Evolutionary conservation across 2,888 invertebrate genomes (phyloP), one percentile per base, ranked within the genome.

Genomic region (Drosophila niveifrons): DNA sequence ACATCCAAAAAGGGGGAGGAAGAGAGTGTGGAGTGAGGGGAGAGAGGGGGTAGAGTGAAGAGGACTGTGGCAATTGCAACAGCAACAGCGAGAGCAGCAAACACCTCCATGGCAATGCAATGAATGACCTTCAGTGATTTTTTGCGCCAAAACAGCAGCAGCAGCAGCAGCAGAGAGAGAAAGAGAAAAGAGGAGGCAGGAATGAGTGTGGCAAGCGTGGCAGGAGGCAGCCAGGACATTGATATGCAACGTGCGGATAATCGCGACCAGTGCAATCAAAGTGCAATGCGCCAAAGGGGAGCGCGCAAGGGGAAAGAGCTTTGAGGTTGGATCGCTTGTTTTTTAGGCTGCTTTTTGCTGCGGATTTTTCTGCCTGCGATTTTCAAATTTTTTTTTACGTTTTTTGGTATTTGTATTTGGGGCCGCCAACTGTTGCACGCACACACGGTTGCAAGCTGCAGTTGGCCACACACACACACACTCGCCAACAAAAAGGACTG

Each of bases 201-300:
- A 23, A 23, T 23, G 23, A 23, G 6, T 23, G 23, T 23, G 29
- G 46, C 39, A 39, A 28, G 47, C n/a, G 44, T 44, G 47, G 29
- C 9, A 34, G 44, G 31, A 11, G 34, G 10, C 56, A 11, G 56
- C 13, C 57, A 52, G 85, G 77, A 79, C 88, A 85, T 85, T 85
- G 85, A 85, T 85, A 85, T 85, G 85, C 89, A 85, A 72, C 80
- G 72, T 77, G 76, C 77, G 85, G 85, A 89, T 89, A 89, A 89
- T 89, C 85, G 88, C 85, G 72, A 74, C 57, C 75, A 89, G 80
- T 85, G 84, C 89, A 89, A 84, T 84, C 86, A 89, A 89, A 89
- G 83, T 83, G 83, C 83, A 83, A 59, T 75, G 81, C 36, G 36
- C 11, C 75, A 63, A 65, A 63, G 15, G 15, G 41, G 13, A 15